These are phyloP conservation scores for Axis porcinus DNA, from an alignment of 2,113 vertebrate genomes.

Conservation along the genomic window DNA sequence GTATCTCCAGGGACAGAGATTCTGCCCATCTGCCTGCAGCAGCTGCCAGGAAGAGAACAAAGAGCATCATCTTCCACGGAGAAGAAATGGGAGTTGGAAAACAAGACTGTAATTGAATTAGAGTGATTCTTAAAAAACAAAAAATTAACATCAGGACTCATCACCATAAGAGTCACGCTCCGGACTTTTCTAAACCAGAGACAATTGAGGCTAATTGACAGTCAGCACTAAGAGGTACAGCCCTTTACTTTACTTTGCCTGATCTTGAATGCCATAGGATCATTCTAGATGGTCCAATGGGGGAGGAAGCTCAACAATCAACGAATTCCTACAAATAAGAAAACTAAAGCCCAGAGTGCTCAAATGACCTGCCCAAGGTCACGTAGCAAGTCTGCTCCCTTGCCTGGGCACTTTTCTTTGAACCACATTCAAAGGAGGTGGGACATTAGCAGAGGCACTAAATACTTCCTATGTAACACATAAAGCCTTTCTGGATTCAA, in stretches of 20 bases:
- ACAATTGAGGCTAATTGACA: background rate
- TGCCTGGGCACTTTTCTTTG: background rate
- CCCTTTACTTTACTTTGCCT: background rate
- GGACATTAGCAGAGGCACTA: background rate
- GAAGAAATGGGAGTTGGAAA: background rate
- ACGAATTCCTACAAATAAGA: background rate
- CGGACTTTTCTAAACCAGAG: background rate
- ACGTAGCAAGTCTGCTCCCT: background rate
- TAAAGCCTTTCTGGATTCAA: background rate
- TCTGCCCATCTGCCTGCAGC: background rate
- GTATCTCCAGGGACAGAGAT: background rate
- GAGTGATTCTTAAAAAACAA: background rate
- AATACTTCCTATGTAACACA: background rate
- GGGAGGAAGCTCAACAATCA: background rate
- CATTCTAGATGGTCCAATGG: background rate
- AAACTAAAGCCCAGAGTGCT: background rate
- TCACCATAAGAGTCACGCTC: background rate
- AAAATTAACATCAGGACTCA: background rate
- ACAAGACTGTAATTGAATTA: background rate
- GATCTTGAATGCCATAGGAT: background rate
- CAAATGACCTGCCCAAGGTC: background rate
- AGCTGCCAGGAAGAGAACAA: constrained; percentile 13
- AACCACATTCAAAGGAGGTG: background rate
- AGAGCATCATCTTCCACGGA: background rate
- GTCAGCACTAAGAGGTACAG: background rate